These are phyloP conservation scores for Enteromius radiatus DNA, from an alignment of 2,797 vertebrate species.

Conservation along the genomic window DNA sequence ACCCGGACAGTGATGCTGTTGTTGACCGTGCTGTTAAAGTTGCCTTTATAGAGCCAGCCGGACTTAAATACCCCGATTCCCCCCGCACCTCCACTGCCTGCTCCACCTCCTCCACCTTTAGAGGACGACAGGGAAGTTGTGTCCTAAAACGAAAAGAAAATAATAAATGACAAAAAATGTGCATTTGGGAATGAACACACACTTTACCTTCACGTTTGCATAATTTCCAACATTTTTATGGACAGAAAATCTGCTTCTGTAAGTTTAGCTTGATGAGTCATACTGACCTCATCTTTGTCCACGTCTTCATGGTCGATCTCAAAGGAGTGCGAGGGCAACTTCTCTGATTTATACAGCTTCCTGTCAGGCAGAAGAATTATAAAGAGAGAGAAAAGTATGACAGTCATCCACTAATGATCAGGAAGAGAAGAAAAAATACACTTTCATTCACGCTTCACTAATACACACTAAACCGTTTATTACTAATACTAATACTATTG, in stretches of 20 bases:
- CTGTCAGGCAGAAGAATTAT: slow-evolving; percentile 68
- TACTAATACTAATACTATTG: too few relatives aligned
- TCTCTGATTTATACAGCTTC: slow-evolving; percentile 89
- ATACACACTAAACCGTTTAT: too few relatives aligned
- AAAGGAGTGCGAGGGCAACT: slow-evolving; percentile 94
- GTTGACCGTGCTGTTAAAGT: slow-evolving; percentile 98
- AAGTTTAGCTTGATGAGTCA: neutral
- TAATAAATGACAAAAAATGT: neutral
- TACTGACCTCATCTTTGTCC: slow-evolving; percentile 96
- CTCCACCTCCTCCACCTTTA: slow-evolving; percentile 89
- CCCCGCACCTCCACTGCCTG: slow-evolving; percentile 69
- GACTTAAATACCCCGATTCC: slow-evolving; percentile 91
- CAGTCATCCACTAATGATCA: slow-evolving; percentile 20
- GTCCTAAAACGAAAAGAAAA: slow-evolving; percentile 77
- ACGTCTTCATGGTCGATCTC: slow-evolving; percentile 97
- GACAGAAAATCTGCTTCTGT: neutral
- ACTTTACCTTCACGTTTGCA: neutral
- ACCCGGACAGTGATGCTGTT: slow-evolving; percentile 98
- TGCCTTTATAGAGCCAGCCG: slow-evolving; percentile 98
- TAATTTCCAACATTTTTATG: neutral
- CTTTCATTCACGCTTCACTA: too few relatives aligned
- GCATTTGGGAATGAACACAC: neutral
- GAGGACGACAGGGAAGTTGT: slow-evolving; percentile 97
- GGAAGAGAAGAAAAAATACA: neutral
- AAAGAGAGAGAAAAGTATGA: slow-evolving; percentile 22